Evolutionary conservation across 1,140 invertebrate genomes (phyloP), one percentile per base, ranked within the genome.

Genomic region (Globodera ellingtonae): DNA sequence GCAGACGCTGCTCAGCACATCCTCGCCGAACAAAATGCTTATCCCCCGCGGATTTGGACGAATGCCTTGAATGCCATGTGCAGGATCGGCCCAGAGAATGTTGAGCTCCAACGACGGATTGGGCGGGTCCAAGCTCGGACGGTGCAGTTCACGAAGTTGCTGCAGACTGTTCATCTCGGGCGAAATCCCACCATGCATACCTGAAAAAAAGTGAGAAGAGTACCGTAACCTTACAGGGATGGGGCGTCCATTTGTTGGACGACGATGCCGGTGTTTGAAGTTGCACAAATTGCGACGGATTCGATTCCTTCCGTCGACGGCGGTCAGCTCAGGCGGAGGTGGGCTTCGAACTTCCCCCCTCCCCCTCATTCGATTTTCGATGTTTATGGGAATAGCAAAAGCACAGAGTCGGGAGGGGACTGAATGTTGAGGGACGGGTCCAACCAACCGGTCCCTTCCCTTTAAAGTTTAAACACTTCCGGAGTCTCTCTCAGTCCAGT

Each of bases 21-120:
- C 81, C 56, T 87, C 83, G 9, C 86, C 86, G 80, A 87, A 87
- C 44, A 84, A 46, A 50, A 78, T 62, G 15, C 85, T 86, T 7
- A 80, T 77, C 7, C 72, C 86, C n/a, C 86, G 93, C 88, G 97
- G 95, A 89, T 97, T 89, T 9, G 70, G 70, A 65, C 78, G 66
- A 5, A 18, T 13, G 15, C 88, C 88, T 13, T 77, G 82, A 15
- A 85, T 75, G 9, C 76, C 80, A 0, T 44, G 67, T 48, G 88
- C 82, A 1, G 86, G 86, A 75, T 87, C 86, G 46, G 90, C 50
- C 50, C 50, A 92, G 21, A 87, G 70, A 5, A 87, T 71, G 66
- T 87, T 87, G 52, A 75, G 77, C 9, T 52, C 83, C 2, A 86
- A 50, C 21, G 15, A 47, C 3, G 46, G 46, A 15, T 72, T 50